Evolutionary conservation across 2,113 vertebrate genomes (phyloP), one percentile per base, ranked within the genome.

Genomic region (Nyctibius bracteatus): DNA sequence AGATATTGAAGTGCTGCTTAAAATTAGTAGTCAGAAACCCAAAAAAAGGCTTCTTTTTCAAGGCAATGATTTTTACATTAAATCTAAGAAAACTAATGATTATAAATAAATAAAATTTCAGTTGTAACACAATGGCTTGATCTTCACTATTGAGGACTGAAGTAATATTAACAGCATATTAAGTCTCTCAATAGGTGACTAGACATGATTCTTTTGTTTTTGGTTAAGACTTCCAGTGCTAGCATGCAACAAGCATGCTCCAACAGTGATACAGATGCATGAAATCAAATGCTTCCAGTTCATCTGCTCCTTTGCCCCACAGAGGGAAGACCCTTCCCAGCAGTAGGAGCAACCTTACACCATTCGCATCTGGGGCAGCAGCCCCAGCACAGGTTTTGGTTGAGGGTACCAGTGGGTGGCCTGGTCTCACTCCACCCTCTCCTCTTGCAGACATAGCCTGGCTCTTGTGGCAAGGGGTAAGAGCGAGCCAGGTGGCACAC

Each of bases 1-100:
- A 97, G 88, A 67, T 51, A 94, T 14, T 92, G 80, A 96, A 94
- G 72, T 86, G 35, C 43, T 79, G 52, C 51, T 96, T 94, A 96
- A 94, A 96, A 94, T 95, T 86, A 79, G 33, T 28, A 88, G 59
- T 70, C 80, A 93, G 71, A 92, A 94, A 73, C 22, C 4, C 63
- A 61, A 80, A 68, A 91, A n/a, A 88, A 87, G 4, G 25, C 17
- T 58, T 78, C 35, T 62, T 73, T 95, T 84, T 43, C 43, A 21
- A 86, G 61, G 63, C 39, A 86, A 51, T 68, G 43, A 49, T 72
- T 94, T 91, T 95, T 83, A 83, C 17, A 65, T 81, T 63, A 73
- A 43, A 37, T 83, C 62, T 43, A 81, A 81, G 37, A 68, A 91
- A 93, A 82, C 10, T 54, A 70, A 67, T 70, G 14, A 80, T 54